Base-by-base conservation (phyloP, 2,797 vertebrate genomes). In the Karalla daura region DNA sequence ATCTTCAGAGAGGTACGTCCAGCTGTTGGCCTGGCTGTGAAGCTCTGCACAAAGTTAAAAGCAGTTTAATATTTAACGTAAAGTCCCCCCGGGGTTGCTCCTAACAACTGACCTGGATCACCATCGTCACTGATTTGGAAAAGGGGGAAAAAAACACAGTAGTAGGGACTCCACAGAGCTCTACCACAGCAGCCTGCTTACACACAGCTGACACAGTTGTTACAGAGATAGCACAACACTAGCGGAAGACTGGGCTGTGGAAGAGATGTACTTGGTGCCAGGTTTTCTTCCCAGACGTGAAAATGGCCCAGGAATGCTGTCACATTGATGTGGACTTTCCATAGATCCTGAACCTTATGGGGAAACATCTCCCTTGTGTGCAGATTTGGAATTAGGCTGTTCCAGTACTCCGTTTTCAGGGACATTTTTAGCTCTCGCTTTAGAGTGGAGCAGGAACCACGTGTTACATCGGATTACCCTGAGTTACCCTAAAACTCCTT, bases 1-100 rank as follows among this genome's bases (percentile, higher is more conserved):
- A 96, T 98, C 81, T 98, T 99, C 41, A 95, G 95, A 93, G 98
- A 99, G 96, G 97, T 98, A 93, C 7, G 75, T 35, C 5, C 8
- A 4, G n/a, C 33, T 12, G 13, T 2, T 37, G 11, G 37, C 7
- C 21, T 21, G 12, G 35, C 24, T 39, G 6, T 23, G 27, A 9
- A 25, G 10, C 25, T 7, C 27, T 25, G 27, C 7, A 61, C 24
- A 3, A 23, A n/a, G 40, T 41, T 39, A 28, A 28, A 56, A n/a
- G 25, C n/a, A 49, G 9, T 0, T 15, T n/a, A 2, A 12, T 12
- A 5, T 50, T 6, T 2, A 4, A n/a, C n/a, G n/a, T n/a, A n/a
- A n/a, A 21, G 39, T 17, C 6, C 5, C n/a, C 14, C 17, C 51
- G 37, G 28, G 21, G 40, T 45, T 28, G 10, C 13, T 53, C 13